Base-by-base conservation (phyloP, 2,888 invertebrate species). In the Harpalus rufipes region DNA sequence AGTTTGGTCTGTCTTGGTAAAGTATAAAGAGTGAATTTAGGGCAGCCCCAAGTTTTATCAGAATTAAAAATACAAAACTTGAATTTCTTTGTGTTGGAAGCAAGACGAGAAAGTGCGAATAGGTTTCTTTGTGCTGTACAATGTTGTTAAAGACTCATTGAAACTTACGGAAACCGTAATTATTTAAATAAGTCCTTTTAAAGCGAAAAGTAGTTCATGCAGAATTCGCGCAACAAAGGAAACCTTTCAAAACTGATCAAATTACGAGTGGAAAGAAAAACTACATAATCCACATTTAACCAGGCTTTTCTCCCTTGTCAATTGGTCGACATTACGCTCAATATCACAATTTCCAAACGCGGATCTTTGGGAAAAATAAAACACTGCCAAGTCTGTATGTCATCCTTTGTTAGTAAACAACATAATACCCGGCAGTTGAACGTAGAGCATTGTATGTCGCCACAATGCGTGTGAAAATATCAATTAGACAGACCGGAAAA, bases 401-500 rank as follows among this genome's bases (percentile, higher is more conserved):
- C 72, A 74, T 72, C 82, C 82, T 68, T 82, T 82, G 82, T 82
- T 68, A 56, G 63, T 82, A 58, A 82, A 82, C 65, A 82, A 56
- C 65, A 72, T 58, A 58, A 72, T 65, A 82, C 82, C 65, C 58
- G 72, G 32, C 56, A 68, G 51, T 82, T 82, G 56, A 68, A 56
- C 72, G 72, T 82, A 10, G 14, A 56, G 68, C 68, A 82, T 74
- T 74, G 72, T 74, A 74, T 25, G 72, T 44, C 44, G 59, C 59
- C 76, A 61, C 76, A 83, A 83, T 83, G 83, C 83, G 83, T 83
- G 83, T 83, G 83, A 83, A 83, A 83, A 83, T 83, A 72, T 58
- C 83, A 83, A 83, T 83, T 83, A 83, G 83, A 83, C 72, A 59
- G 72, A 65, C 65, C 58, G 83, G 83, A 83, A 83, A 83, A 83